Base-by-base conservation (phyloP, 2,888 invertebrate species). In the Phengaris arion region DNA sequence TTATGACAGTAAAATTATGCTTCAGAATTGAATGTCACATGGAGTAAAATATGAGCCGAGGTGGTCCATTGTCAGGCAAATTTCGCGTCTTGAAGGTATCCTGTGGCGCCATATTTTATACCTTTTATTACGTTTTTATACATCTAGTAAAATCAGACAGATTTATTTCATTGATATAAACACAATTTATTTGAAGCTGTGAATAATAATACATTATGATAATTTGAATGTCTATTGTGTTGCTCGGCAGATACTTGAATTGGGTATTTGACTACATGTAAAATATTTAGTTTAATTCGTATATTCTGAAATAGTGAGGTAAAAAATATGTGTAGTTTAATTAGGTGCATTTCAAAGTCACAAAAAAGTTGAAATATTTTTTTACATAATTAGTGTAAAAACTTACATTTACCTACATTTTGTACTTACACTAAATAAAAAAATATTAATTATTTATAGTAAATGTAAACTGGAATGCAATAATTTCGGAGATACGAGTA, bases 181-280 rank as follows among this genome's bases (percentile, higher is more conserved):
- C 13, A 64, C 6, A 12, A 35, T 45, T 35, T 64, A 35, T 45
- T 35, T 64, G 64, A 7, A 6, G 35, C 64, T 35, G 35, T 35
- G 64, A 64, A 64, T 64, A 64, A 64, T 64, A 64, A 64, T 22
- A 64, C 22, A 22, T 22, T 22, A 35, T 59, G 22, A 22, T 64
- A 35, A 35, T 64, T 64, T 64, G 35, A 9, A 5, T 64, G 35
- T 64, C 64, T 64, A 64, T 45, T 64, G 64, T 64, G 9, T 10
- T 64, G 9, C 13, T 35, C 13, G 13, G 45, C 2, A 45, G 13
- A 64, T 6, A 64, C 64, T 64, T 64, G 22, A 22, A 35, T 35
- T 3, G 35, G 4, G 35, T 35, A 35, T 35, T 35, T 35, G 35
- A 35, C 35, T 35, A 35, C 35, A 35, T 35, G 35, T 35, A 35